Conservation (phyloP, 2,797 vertebrate species). For the Falco novaeseelandiae region DNA sequence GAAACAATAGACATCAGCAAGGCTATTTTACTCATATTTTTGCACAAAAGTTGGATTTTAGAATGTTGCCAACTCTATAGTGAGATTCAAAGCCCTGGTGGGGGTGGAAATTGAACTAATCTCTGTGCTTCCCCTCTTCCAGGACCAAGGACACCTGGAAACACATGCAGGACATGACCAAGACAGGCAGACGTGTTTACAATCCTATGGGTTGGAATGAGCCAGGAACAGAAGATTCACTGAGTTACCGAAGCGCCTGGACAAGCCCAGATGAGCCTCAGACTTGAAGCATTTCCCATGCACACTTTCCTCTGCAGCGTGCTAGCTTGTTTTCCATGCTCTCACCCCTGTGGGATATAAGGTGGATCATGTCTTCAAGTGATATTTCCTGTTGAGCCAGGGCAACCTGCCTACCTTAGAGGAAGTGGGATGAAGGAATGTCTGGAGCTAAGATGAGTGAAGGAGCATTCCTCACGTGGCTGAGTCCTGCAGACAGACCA, state of each 20-base stretch:
- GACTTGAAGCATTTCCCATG: not conserved
- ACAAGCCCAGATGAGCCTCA: not conserved
- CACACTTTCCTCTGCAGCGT: not conserved
- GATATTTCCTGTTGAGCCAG: constrained; percentile 32
- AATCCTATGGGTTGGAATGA: not conserved
- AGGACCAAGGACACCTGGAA: not conserved
- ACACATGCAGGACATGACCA: not conserved
- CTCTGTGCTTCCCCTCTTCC: not conserved
- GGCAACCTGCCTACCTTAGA: not conserved
- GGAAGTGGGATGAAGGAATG: constrained; percentile 34
- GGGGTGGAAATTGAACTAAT: not conserved
- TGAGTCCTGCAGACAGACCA: not conserved
- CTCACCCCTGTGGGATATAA: not conserved
- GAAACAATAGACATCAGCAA: not conserved
- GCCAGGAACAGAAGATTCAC: not conserved
- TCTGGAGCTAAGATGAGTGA: constrained; percentile 2
- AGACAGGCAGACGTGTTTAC: not conserved
- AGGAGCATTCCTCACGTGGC: not conserved
- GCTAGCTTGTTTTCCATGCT: not conserved
- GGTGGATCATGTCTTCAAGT: not conserved
- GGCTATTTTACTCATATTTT: not conserved
- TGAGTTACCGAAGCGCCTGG: fast-evolving
- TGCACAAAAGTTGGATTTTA: not conserved
- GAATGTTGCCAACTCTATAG: not conserved
- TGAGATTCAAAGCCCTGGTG: not conserved